A percentile compares a stretch with the other conserved stretches of the same genome.
Conservation (phyloP, 2,888 invertebrate genomes). For the Nomada fabriciana region DNA sequence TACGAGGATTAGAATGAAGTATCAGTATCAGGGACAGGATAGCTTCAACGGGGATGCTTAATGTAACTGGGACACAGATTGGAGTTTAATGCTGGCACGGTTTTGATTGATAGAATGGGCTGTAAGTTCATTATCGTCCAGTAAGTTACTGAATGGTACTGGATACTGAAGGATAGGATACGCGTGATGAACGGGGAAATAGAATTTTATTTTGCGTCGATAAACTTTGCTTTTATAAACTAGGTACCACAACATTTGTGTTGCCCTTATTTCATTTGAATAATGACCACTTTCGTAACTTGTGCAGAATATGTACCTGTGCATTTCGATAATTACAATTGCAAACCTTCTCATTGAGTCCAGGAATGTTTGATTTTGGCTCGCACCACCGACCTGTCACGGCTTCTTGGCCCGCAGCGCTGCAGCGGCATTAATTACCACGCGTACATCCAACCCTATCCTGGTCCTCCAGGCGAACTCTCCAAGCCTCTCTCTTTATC, state of each 20-base stretch:
- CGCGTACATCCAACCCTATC: constrained; percentile 40
- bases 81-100: neutral
- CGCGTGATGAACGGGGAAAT: too few relatives aligned
- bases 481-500: constrained; percentile 28
- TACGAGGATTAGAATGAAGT: neutral
- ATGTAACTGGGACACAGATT: constrained; percentile 4
- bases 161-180: neutral
- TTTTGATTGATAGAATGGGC: neutral
- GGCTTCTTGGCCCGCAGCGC: constrained; percentile 68
- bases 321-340: constrained; percentile 55
- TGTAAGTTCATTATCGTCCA: neutral
- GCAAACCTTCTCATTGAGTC: constrained; percentile 32
- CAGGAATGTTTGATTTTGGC: constrained; percentile 72
- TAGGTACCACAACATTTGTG: too few relatives aligned
- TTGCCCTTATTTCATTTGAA: too few relatives aligned
- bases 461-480: constrained; percentile 8
- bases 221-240: too few relatives aligned
- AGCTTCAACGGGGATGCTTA: neutral
- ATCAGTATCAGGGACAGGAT: neutral
- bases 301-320: constrained; percentile 67
- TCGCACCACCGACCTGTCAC: constrained; percentile 51
- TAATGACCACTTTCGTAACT: too few relatives aligned
- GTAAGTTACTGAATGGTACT: neutral
- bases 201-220: too few relatives aligned
- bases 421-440: constrained; percentile 71